These are phyloP conservation scores for Cistogaster globosa DNA, from an alignment of 2,888 invertebrate genomes.

Conservation along the genomic window DNA sequence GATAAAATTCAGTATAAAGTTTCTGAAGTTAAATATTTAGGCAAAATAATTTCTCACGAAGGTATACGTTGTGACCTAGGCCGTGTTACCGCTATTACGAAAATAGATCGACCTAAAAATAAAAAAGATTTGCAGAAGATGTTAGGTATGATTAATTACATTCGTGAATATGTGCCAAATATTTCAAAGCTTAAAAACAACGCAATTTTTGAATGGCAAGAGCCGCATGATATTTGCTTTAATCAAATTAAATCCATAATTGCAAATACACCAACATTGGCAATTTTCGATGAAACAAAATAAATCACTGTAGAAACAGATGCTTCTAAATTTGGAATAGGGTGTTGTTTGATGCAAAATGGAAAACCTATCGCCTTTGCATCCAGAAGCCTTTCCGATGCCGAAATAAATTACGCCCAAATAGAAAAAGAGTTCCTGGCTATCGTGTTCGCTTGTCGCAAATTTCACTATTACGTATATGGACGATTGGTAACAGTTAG, in stretches of 20 bases:
- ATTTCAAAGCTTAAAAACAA: constrained; percentile 51
- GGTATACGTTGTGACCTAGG: constrained; percentile 73
- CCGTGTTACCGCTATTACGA: constrained; percentile 65
- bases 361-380: constrained; percentile 51
- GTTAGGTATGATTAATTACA: constrained; percentile 70
- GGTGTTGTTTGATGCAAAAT: constrained; percentile 75
- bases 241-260: neutral
- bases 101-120: constrained; percentile 51
- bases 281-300: too few species aligned
- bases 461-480: constrained; percentile 78
- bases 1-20: too few species aligned
- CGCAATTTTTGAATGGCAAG: neutral
- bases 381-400: constrained; percentile 69
- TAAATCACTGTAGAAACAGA: too few species aligned
- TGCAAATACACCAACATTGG: neutral
- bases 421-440: constrained; percentile 80
- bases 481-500: constrained; percentile 7
- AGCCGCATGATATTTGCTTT: constrained; percentile 57
- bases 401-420: constrained; percentile 77
- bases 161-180: constrained; percentile 72
- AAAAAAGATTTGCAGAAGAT: constrained; percentile 34
- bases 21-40: constrained; percentile 76
- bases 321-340: constrained; percentile 66
- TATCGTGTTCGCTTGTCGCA: constrained; percentile 76
- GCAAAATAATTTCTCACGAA: constrained; percentile 72